Evolutionary conservation across 2,797 vertebrate genomes (phyloP).

Genomic region (Xenops minutus): DNA sequence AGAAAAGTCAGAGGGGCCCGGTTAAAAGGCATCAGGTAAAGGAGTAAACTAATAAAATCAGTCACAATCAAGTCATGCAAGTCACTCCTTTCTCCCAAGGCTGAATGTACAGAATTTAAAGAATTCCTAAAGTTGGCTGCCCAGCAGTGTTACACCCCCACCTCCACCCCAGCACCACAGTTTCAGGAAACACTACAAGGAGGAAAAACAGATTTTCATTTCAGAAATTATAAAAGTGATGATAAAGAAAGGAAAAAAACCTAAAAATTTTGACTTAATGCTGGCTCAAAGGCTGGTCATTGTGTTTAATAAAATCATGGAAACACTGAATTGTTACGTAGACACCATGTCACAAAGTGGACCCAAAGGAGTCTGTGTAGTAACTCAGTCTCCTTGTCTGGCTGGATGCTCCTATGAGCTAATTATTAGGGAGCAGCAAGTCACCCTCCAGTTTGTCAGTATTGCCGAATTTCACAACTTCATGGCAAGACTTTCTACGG

Average conservation of each 20-base stretch:
- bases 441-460: background rate
- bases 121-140: background rate
- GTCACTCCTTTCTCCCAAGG: background rate
- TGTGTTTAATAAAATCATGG: background rate
- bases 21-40: background rate
- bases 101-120: background rate
- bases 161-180: background rate
- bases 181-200: background rate
- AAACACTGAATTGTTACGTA: background rate
- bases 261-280: background rate
- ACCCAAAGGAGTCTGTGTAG: conserved; percentile 22
- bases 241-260: background rate
- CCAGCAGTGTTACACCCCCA: background rate
- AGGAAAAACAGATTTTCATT: background rate
- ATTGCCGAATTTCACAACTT: conserved; percentile 36
- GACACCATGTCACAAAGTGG: background rate
- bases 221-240: background rate
- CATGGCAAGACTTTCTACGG: background rate
- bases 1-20: background rate
- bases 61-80: background rate
- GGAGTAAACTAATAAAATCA: background rate
- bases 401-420: conserved; percentile 26
- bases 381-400: background rate
- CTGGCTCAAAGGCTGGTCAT: background rate
- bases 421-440: background rate